Evolutionary conservation across 2,797 vertebrate species (phyloP), one percentile per base, ranked within the genome.

Genomic region (Acipenser transmontanus): DNA sequence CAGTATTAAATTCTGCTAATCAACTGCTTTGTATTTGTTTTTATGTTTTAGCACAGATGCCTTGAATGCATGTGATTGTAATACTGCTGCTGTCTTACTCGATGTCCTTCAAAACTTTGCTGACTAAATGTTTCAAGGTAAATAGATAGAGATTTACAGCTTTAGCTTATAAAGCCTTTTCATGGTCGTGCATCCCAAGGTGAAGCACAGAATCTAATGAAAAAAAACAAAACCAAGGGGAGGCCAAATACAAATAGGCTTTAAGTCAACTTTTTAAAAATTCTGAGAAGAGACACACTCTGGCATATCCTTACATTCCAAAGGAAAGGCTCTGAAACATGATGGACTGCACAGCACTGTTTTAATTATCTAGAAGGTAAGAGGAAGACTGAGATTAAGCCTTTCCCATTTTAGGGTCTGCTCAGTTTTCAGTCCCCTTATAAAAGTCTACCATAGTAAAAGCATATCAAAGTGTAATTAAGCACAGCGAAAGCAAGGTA

Each of bases 391-490:
- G 71, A 76, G 73, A 72, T 68, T 67, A 68, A 74, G 70, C 73
- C 4, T 48, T 77, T 69, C 64, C 70, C 34, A 62, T 72, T 82
- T 74, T 73, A 66, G 72, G 73, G 17, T 17, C 17, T 17, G 0
- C 17, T 73, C 34, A 34, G 71, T 65, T 67, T 64, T 71, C 73
- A 82, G 80, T 69, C 72, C 78, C 78, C 77, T 81, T 74, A 64
- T 71, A 67, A 78, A 81, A 76, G 67, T 72, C 74, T 77, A 76
- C 68, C 76, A 71, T 57, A 74, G 75, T 74, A 80, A 74, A 73
- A 77, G 73, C 73, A 59, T 78, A 70, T 74, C 74, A 72, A 66
- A 67, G 72, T 67, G 70, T 20, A 17, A 17, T 17, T 17, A n/a
- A 12, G 65, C 66, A 69, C 67, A 69, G 71, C 73, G 47, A 20